Conservation (phyloP, 2,797 vertebrate species). For the Balearica regulorum region DNA sequence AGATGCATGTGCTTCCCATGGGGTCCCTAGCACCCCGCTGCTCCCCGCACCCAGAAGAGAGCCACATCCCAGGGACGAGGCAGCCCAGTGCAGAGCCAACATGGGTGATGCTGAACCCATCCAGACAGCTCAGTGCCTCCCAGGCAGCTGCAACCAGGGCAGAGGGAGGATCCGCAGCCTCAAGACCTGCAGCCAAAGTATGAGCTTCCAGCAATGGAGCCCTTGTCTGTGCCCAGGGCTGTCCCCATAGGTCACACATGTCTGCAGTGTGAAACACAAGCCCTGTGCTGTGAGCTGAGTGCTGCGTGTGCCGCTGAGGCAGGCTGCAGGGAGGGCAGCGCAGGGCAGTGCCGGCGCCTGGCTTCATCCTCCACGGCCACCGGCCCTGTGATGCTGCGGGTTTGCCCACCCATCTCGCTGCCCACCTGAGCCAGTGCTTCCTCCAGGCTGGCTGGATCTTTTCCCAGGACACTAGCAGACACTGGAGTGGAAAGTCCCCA, state of each 20-base stretch:
- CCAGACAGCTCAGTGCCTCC: background rate
- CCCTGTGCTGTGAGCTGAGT: background rate
- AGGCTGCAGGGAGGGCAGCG: background rate
- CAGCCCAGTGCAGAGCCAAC: background rate
- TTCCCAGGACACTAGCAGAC: background rate
- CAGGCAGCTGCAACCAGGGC: background rate
- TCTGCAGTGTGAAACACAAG: background rate
- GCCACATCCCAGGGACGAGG: background rate
- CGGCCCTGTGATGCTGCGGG: accelerated
- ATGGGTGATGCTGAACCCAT: background rate
- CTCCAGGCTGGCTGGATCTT: background rate
- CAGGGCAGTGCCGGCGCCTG: background rate
- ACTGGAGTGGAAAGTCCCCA: slow-evolving; percentile 45
- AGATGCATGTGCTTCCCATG: background rate
- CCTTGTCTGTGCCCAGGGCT: background rate
- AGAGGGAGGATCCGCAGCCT: background rate
- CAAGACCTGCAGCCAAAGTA: background rate
- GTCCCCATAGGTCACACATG: accelerated
- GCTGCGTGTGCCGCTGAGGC: background rate
- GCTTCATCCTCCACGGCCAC: background rate
- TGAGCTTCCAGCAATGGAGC: background rate
- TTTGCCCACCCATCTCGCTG: background rate
- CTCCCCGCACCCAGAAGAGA: background rate
- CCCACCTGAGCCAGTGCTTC: background rate
- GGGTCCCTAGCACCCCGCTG: background rate